Evolutionary conservation across 2,888 invertebrate genomes (phyloP), one percentile per base, ranked within the genome.

Genomic region (Eilema caniola): DNA sequence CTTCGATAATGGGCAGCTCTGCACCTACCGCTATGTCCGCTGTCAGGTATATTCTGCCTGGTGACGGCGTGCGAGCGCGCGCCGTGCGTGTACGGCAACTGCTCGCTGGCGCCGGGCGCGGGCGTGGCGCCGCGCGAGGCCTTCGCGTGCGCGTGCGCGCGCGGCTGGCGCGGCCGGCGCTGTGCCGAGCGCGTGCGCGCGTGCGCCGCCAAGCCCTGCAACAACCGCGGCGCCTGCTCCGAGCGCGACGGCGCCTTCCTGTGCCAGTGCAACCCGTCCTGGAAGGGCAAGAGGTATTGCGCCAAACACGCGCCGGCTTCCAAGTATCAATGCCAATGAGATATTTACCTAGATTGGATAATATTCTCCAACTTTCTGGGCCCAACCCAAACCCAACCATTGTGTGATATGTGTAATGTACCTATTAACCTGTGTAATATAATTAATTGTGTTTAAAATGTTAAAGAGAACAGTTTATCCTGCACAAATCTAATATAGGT

Each of bases 11-110:
- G 31, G 8, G 1, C 31, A 33, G 8, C 31, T 33, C 8, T 33
- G 31, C 31, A 33, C 31, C 31, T 8, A 8, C 5, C 31, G 8
- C 8, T n/a, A n/a, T n/a, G n/a, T n/a, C n/a, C n/a, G n/a, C n/a
- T n/a, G n/a, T n/a, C 90, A 97, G 97, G 97, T 53, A 94, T 97
- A 76, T 97, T 98, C 90, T 98, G 98, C 89, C 96, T 97, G 25
- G 92, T 97, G 66, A 97, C 97, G 2, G 96, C 97, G 65, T 98
- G 98, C 91, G 97, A 98, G 85, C 91, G 97, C 61, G 96, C 97
- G 12, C 97, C 97, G 0, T 97, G 97, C 89, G 92, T 96, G 14
- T 96, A 96, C 86, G 97, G 97, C 3, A 95, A 95, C 79, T 97
- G 97, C 83, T 93, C 96, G 60, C 89, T 97, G 63, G 94, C 94